phyloP scores from a whole-genome alignment of 2,888 invertebrate species.

The Spodoptera picta region DNA sequence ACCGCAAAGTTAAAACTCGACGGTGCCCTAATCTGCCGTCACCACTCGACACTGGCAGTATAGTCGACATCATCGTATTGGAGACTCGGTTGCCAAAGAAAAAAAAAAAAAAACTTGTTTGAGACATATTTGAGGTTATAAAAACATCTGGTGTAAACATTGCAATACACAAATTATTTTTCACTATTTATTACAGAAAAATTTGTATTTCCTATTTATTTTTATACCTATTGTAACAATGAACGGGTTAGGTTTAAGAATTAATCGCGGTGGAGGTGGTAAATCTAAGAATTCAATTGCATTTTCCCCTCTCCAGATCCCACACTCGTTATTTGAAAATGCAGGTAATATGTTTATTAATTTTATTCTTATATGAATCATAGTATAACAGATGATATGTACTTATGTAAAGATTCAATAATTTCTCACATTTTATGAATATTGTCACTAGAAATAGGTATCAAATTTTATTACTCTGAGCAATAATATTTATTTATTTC shows the following conservation, averaged over 20 bases:
- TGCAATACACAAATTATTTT: neutral
- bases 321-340: constrained; percentile 39
- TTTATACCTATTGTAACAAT: constrained; percentile 54
- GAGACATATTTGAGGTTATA: too few relatives aligned
- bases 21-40: too few relatives aligned
- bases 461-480: too few relatives aligned
- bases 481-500: constrained; percentile 36
- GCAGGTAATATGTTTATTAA: constrained; percentile 28
- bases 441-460: too few relatives aligned
- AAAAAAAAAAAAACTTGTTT: too few relatives aligned
- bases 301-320: constrained; percentile 63
- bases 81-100: too few relatives aligned
- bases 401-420: too few relatives aligned
- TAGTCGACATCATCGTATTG: too few relatives aligned
- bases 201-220: neutral
- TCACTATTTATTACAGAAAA: neutral
- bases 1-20: too few relatives aligned
- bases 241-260: constrained; percentile 74
- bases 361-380: too few relatives aligned
- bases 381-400: too few relatives aligned
- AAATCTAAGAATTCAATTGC: constrained; percentile 68
- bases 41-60: too few relatives aligned
- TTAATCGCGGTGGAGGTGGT: constrained; percentile 67
- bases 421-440: neutral
- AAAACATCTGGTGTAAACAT: constrained; percentile 12